Evolutionary conservation across 2,888 invertebrate genomes (phyloP), one percentile per base, ranked within the genome.

Genomic region (Drosophila nigritarsus): DNA sequence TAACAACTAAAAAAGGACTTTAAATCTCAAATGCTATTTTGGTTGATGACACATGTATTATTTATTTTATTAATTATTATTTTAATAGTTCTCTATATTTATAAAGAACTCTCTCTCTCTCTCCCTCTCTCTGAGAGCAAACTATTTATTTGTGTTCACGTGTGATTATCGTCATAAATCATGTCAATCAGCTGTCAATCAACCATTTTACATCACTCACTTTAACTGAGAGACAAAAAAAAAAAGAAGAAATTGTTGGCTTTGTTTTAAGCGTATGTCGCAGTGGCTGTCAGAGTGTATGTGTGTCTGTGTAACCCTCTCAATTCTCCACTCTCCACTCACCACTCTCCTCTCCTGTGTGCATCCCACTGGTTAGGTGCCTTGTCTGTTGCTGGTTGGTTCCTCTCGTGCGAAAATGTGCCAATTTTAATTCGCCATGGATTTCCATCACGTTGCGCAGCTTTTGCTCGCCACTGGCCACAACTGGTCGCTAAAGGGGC

Each of bases 341-440:
- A n/a, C 36, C 30, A 7, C 45, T n/a, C 11, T 2, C 18, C 20
- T 15, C n/a, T 40, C 13, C 29, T 15, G 15, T 18, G 8, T 4
- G 15, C 15, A 24, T n/a, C 36, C 40, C 55, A n/a, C 50, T 32
- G 32, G 15, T n/a, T 38, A n/a, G 45, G 20, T 45, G 45, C 15
- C 45, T 15, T 45, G 45, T 45, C 45, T 45, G 45, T 8, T 45
- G 45, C 24, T 45, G 45, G 45, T 24, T 8, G 24, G 45, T 8
- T 45, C 24, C 45, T 64, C 64, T 70, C 50, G 50, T 74, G 65
- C 51, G 54, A 80, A 83, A 82, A 76, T 84, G 84, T 80, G 79
- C 73, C 84, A 82, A 77, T 76, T 79, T 74, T 76, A 74, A 80
- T 79, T 79, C 70, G 73, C 73, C 59, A 78, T 82, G 69, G 63